Percentiles rank a stretch among this genome's conserved stretches.
Conservation (phyloP, 2,113 vertebrate genomes). For the Taxidea taxus region DNA sequence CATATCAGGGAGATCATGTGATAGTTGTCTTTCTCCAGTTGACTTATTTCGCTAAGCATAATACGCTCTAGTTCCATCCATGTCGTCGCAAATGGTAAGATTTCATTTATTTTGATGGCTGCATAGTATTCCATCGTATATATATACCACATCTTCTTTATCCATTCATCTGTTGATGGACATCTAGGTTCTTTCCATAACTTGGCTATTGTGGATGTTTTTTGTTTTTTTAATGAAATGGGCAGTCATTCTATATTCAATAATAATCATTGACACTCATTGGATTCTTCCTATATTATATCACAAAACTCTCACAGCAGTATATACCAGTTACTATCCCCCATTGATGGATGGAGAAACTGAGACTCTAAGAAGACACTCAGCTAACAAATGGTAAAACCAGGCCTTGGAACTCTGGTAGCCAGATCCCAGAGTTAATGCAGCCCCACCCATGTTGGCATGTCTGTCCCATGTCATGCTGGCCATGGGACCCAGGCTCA, state of each 20-base stretch:
- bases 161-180: too few species aligned
- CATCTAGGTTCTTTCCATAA: too few species aligned
- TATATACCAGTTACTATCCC: background rate
- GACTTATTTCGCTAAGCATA: too few species aligned
- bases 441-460: accelerated
- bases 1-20: too few species aligned
- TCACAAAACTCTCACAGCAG: background rate
- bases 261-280: background rate
- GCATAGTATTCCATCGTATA: too few species aligned
- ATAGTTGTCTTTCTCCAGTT: too few species aligned
- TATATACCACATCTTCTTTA: too few species aligned
- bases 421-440: background rate
- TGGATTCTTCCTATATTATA: background rate
- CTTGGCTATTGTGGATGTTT: too few species aligned
- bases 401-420: background rate
- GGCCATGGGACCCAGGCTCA: background rate
- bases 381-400: background rate
- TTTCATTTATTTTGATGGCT: too few species aligned
- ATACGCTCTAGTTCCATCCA: too few species aligned
- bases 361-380: background rate
- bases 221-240: background rate
- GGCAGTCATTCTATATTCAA: background rate
- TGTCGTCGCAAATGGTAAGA: too few species aligned
- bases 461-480: too few species aligned
- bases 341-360: background rate